Evolutionary conservation across 1,140 invertebrate species (phyloP).

Genomic region (Dufourea novaeangliae): DNA sequence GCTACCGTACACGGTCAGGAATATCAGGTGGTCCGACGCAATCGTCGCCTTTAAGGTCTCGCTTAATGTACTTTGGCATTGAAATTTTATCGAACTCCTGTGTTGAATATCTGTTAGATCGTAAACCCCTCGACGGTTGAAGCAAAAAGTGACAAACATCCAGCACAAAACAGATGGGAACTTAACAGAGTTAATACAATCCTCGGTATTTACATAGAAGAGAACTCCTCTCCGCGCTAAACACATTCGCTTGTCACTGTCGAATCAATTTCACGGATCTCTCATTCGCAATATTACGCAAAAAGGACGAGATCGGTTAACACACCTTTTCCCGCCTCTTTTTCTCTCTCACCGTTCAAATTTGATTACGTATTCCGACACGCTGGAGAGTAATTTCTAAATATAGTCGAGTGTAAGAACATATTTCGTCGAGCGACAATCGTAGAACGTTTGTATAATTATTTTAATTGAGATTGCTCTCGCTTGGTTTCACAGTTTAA

Average conservation of each 20-base stretch:
- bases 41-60: conserved; percentile 13
- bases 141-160: conserved; percentile 68
- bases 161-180: conserved; percentile 73
- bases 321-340: neutral
- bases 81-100: conserved; percentile 71
- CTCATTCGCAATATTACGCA: conserved; percentile 30
- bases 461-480: conserved; percentile 32
- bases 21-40: neutral
- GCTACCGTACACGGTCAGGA: neutral
- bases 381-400: conserved; percentile 23
- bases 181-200: conserved; percentile 65
- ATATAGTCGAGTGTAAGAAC: conserved; percentile 17
- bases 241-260: conserved; percentile 24
- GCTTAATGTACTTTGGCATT: conserved; percentile 76
- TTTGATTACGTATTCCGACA: conserved; percentile 16
- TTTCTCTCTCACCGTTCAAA: conserved; percentile 2
- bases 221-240: conserved; percentile 54
- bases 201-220: conserved; percentile 70
- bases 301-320: conserved; percentile 12
- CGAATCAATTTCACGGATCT: conserved; percentile 22
- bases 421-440: conserved; percentile 17
- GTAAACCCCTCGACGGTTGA: conserved; percentile 65
- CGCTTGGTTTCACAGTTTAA: conserved; percentile 17
- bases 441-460: conserved; percentile 27
- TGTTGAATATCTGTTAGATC: conserved; percentile 69